Base-by-base conservation (phyloP, 2,113 vertebrate genomes). In the Camarhynchus parvulus region DNA sequence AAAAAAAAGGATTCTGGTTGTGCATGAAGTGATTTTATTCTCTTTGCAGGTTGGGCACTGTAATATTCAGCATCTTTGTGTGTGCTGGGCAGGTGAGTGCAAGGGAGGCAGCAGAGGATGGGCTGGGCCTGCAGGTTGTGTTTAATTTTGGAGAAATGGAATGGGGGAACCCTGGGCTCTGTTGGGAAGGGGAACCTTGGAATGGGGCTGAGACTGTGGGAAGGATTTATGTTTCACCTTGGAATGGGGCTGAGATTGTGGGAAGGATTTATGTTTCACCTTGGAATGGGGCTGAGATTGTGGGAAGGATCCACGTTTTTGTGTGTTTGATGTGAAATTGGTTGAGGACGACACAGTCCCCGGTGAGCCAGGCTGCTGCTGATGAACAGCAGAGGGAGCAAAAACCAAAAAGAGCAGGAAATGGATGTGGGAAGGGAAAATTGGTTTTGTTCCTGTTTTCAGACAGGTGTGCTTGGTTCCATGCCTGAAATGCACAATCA, bases 31-130 rank as follows among this genome's bases (percentile, higher is more conserved):
- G 41, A 23, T 68, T 44, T 94, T 46, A 0, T 93, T 85, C 96
- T 13, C 50, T 81, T 95, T 61, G 21, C 87, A 99, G 99, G 91
- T 95, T 99, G 95, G 99, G 99, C 87, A 99, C 99, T 13, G 69
- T 99, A 53, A 99, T 99, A 93, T 99, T 99, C 90, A 98, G 99
- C 63, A 79, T 98, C 24, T 99, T 99, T 74, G 99, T 99, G 83
- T 99, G 98, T 93, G n/a, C 97, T 13, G 99, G 99, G 74, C 99
- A 99, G 98, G 99, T 99, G 93, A 95, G 98, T 96, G 76, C 50
- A 33, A 27, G 21, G 4, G 8, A 20, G 16, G 82, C 23, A 14
- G 31, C 31, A 49, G 19, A 12, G n/a, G n/a, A 1, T 24, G 47
- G 0, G 2, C 42, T 76, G 62, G 22, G 37, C 5, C 44, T 86